Conservation (phyloP, 2,888 invertebrate genomes). For the Electrophaes corylata region DNA sequence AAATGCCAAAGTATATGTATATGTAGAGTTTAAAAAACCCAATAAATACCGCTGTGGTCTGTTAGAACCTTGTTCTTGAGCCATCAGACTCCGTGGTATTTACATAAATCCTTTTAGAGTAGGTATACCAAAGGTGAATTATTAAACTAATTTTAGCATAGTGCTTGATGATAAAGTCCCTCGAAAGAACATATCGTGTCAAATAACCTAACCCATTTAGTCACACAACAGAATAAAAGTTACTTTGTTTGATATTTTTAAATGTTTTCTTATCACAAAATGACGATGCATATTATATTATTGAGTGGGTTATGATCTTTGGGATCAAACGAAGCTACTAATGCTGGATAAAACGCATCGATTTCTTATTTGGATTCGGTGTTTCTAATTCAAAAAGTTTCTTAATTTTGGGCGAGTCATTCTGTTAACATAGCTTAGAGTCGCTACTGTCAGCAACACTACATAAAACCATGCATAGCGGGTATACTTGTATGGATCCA, state of each 20-base stretch:
- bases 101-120: slow-evolving; percentile 40
- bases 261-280: neutral
- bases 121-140: neutral
- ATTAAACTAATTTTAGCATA: slow-evolving; percentile 14
- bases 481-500: too few species aligned
- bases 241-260: neutral
- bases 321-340: too few species aligned
- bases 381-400: too few species aligned
- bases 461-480: too few species aligned
- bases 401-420: too few species aligned
- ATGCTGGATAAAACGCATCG: too few species aligned
- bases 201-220: neutral
- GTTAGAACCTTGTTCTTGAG: slow-evolving; percentile 80
- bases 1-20: slow-evolving; percentile 30
- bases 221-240: neutral
- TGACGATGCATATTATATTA: too few species aligned
- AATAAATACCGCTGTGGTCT: slow-evolving; percentile 73
- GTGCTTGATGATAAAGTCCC: slow-evolving; percentile 55
- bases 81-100: slow-evolving; percentile 77
- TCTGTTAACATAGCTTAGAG: too few species aligned
- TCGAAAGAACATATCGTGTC: slow-evolving; percentile 48
- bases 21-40: slow-evolving; percentile 30
- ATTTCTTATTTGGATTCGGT: too few species aligned
- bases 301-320: too few species aligned
- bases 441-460: too few species aligned